Conservation (phyloP, 2,113 vertebrate genomes). For the Hypanus sabinus region DNA sequence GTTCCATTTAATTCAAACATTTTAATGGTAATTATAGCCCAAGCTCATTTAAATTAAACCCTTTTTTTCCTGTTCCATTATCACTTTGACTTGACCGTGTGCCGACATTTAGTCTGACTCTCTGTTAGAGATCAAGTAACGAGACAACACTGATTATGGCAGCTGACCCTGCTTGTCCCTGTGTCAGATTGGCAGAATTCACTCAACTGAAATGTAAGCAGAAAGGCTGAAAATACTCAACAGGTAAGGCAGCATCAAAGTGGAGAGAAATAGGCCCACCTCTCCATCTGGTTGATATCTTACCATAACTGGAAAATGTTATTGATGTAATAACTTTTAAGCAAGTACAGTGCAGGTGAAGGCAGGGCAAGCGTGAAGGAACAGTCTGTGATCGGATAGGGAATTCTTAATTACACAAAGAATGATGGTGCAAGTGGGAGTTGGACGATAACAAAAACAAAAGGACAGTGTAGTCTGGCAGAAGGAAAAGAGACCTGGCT, state of each 20-base stretch:
- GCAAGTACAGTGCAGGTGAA: neutral
- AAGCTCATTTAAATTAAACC: no score
- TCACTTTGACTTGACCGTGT: neutral
- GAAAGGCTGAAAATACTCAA: neutral
- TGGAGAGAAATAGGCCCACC: no score
- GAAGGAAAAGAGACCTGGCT: no score
- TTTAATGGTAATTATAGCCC: neutral
- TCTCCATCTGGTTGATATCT: neutral
- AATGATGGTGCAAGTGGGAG: neutral
- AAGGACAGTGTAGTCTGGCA: neutral
- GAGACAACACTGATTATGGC: neutral
- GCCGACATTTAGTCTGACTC: no score
- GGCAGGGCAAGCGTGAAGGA: neutral
- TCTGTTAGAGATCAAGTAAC: neutral
- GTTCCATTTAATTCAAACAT: neutral
- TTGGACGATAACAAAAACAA: neutral
- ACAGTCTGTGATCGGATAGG: neutral
- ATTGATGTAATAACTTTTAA: neutral
- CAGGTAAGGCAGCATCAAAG: neutral
- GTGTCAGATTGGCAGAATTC: neutral
- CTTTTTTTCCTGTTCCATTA: neutral
- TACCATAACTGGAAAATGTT: neutral
- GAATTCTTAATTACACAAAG: neutral
- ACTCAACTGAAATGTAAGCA: neutral
- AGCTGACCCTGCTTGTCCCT: neutral